phyloP scores from a whole-genome alignment of 1,140 invertebrate genomes.

The Drosophila neocordata region DNA sequence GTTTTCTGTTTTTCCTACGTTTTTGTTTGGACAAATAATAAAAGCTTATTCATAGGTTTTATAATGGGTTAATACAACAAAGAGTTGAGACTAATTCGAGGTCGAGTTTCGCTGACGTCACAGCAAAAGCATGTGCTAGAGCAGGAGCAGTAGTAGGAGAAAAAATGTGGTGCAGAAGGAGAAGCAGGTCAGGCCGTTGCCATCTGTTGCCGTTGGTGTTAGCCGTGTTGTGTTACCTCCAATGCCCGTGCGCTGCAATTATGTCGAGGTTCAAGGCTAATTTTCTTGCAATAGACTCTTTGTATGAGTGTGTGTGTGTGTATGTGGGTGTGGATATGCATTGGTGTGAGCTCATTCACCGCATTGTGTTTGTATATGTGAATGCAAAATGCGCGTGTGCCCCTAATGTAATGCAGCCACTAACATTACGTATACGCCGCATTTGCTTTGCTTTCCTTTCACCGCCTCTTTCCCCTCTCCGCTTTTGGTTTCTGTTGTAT shows the following conservation, averaged over 20 bases:
- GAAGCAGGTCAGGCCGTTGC: constrained; percentile 24
- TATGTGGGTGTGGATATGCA: constrained; percentile 6
- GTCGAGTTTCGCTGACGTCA: constrained; percentile 50
- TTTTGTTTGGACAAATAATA: constrained; percentile 6
- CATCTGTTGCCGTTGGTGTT: constrained; percentile 27
- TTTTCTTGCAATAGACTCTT: constrained; percentile 59
- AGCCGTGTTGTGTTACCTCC: constrained; percentile 45
- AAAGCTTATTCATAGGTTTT: constrained; percentile 2
- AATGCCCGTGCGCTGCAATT: constrained; percentile 72
- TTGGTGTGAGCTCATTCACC: constrained; percentile 39
- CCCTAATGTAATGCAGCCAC: constrained; percentile 59
- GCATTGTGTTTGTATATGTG: constrained; percentile 41
- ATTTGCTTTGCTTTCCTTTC: constrained; percentile 26
- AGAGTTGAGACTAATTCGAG: background rate
- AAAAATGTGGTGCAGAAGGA: background rate
- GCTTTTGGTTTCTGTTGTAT: background rate
- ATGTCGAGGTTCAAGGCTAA: constrained; percentile 77
- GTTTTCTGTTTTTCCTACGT: background rate
- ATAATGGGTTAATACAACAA: constrained; percentile 8
- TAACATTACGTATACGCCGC: constrained; percentile 72
- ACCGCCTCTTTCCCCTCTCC: background rate
- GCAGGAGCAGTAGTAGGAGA: too few relatives aligned
- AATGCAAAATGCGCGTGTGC: constrained; percentile 66
- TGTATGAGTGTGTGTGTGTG: constrained; percentile 16
- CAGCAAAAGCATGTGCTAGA: background rate